Conservation (phyloP, 2,797 vertebrate genomes). For the Galago senegalensis region DNA sequence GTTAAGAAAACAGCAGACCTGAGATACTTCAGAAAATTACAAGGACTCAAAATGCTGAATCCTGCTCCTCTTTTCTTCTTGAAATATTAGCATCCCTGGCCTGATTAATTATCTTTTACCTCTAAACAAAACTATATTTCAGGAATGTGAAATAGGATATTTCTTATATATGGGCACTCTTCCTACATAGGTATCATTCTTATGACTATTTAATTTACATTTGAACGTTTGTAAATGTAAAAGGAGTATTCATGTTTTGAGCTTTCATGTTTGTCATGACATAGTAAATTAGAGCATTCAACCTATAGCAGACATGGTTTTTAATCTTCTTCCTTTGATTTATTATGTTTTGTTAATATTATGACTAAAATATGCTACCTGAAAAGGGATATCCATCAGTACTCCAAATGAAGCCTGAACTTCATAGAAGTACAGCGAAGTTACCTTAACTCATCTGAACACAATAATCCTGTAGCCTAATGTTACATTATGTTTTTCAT, state of each 20-base stretch:
- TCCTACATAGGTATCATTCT: background rate
- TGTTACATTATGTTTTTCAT: background rate
- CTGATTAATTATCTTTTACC: background rate
- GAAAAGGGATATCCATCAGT: background rate
- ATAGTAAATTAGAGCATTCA: background rate
- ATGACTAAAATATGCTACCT: slow-evolving; percentile 57
- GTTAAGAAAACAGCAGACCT: background rate
- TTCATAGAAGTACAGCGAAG: background rate
- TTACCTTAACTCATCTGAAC: slow-evolving; percentile 44
- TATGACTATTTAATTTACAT: background rate
- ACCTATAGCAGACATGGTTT: background rate
- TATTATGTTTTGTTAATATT: slow-evolving; percentile 48
- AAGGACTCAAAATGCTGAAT: slow-evolving; percentile 7
- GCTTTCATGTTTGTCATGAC: background rate
- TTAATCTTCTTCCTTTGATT: slow-evolving; percentile 15
- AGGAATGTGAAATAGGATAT: background rate
- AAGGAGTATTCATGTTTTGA: slow-evolving; percentile 13
- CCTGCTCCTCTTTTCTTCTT: slow-evolving; percentile 13
- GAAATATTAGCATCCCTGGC: background rate
- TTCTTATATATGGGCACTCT: background rate
- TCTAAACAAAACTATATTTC: slow-evolving; percentile 27
- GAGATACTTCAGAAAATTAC: slow-evolving; percentile 16
- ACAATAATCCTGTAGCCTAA: background rate
- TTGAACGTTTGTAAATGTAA: slow-evolving; percentile 49
- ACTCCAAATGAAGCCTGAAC: slow-evolving; percentile 19